phyloP scores from a whole-genome alignment of 2,888 invertebrate species.

The Volucella inflata region DNA sequence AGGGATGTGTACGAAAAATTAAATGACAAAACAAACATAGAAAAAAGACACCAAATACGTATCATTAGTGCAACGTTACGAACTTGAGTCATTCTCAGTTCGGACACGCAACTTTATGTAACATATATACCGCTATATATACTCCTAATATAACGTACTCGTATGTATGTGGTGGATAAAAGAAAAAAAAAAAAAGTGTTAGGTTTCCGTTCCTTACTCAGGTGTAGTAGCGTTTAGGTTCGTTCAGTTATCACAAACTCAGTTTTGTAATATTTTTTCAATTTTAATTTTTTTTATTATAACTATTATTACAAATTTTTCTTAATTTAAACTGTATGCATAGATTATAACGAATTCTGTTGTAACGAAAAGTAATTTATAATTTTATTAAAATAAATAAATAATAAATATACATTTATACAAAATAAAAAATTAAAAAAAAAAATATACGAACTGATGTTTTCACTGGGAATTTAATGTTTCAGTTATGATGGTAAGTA shows the following conservation, averaged over 20 bases:
- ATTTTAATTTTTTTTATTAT: background rate
- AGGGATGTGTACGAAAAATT: conserved; percentile 2
- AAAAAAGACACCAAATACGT: conserved; percentile 69
- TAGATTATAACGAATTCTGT: conserved; percentile 51
- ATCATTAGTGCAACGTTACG: conserved; percentile 63
- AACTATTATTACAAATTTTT: conserved; percentile 2
- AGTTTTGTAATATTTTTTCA: conserved; percentile 12
- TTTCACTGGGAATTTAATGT: background rate
- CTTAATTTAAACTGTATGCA: conserved; percentile 23
- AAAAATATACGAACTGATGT: background rate
- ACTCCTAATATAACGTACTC: conserved; percentile 38
- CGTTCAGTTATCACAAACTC: conserved; percentile 48
- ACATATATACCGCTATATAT: conserved; percentile 41
- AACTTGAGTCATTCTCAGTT: conserved; percentile 13
- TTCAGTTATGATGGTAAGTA: background rate
- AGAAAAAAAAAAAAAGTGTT: conserved; percentile 32
- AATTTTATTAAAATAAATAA: conserved; percentile 62
- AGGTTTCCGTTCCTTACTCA: conserved; percentile 76
- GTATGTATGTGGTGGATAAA: conserved; percentile 39
- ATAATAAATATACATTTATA: conserved; percentile 72
- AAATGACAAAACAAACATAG: background rate
- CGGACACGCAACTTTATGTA: conserved; percentile 59
- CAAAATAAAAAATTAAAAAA: conserved; percentile 46
- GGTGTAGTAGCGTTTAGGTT: conserved; percentile 70
- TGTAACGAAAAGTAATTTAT: conserved; percentile 63